These are phyloP conservation scores for Mus spicilegus DNA, from an alignment of 2,113 vertebrate species.

Conservation along the genomic window DNA sequence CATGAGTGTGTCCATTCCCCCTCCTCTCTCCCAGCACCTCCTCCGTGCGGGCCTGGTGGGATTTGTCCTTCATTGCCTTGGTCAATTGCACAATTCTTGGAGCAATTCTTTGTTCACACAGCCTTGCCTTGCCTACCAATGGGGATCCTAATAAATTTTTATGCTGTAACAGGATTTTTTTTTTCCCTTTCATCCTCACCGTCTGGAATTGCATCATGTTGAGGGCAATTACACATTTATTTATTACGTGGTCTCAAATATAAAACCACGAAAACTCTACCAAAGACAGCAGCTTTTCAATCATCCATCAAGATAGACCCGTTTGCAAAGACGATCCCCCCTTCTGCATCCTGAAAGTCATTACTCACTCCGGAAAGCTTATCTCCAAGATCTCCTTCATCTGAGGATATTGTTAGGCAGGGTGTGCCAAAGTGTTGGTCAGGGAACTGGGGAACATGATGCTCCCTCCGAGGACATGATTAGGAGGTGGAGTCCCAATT, in stretches of 20 bases:
- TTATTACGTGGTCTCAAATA: constrained; percentile 80
- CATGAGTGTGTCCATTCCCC: accelerated
- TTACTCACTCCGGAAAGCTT: constrained; percentile 77
- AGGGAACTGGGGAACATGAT: constrained; percentile 55
- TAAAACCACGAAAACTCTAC: constrained; percentile 73
- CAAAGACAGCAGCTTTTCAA: constrained; percentile 79
- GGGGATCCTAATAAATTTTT: constrained; percentile 76
- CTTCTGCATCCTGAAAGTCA: constrained; percentile 70
- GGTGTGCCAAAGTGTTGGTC: constrained; percentile 43
- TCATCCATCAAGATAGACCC: constrained; percentile 77
- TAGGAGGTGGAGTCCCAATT: constrained; percentile 59
- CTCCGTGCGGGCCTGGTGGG: neutral
- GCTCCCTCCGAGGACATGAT: constrained; percentile 22
- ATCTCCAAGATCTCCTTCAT: constrained; percentile 78
- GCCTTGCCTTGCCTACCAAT: constrained; percentile 51
- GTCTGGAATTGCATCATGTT: constrained; percentile 73
- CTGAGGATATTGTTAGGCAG: constrained; percentile 67
- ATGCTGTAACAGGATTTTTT: constrained; percentile 70
- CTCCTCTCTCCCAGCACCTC: accelerated
- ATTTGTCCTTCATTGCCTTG: neutral
- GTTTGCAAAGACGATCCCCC: constrained; percentile 75
- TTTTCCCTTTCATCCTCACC: constrained; percentile 31
- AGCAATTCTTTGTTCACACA: constrained; percentile 49
- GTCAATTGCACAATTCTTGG: constrained; percentile 4
- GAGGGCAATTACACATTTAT: constrained; percentile 82